Evolutionary conservation across 1,140 invertebrate genomes (phyloP).

Genomic region (Drosophila ambigua): DNA sequence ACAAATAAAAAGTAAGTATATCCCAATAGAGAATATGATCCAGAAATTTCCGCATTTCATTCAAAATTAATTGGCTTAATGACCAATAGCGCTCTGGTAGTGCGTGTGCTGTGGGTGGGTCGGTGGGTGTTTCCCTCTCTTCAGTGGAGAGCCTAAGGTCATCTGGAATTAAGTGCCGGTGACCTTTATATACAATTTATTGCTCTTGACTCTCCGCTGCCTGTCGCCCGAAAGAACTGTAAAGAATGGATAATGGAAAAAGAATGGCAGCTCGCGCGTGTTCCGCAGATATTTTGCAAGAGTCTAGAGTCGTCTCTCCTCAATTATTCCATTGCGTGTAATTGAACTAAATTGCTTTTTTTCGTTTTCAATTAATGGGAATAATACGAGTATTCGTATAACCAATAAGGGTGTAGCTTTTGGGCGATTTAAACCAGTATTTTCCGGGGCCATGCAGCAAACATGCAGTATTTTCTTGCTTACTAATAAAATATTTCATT

Average conservation of each 20-base stretch:
- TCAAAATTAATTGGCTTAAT: conserved; percentile 34
- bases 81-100: too few relatives aligned
- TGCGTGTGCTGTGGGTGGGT: conserved; percentile 2
- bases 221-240: not conserved
- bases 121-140: not conserved
- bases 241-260: conserved; percentile 6
- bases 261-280: conserved; percentile 8
- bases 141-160: conserved; percentile 28
- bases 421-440: conserved; percentile 24
- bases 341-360: conserved; percentile 47
- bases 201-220: not conserved
- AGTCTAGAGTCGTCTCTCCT: conserved; percentile 7
- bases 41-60: not conserved
- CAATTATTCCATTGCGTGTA: conserved; percentile 63
- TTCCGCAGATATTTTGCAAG: conserved; percentile 27
- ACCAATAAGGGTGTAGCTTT: too few relatives aligned
- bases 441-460: not conserved
- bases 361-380: conserved; percentile 39
- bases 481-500: not conserved
- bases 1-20: conserved; percentile 90
- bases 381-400: not conserved
- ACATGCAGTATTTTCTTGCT: conserved; percentile 9
- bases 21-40: not conserved
- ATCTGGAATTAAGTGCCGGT: conserved; percentile 20
- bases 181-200: conserved; percentile 30